Evolutionary conservation across 92 coral and sea anemone species (phyloP).

Genomic region (Heliopora coerulea): DNA sequence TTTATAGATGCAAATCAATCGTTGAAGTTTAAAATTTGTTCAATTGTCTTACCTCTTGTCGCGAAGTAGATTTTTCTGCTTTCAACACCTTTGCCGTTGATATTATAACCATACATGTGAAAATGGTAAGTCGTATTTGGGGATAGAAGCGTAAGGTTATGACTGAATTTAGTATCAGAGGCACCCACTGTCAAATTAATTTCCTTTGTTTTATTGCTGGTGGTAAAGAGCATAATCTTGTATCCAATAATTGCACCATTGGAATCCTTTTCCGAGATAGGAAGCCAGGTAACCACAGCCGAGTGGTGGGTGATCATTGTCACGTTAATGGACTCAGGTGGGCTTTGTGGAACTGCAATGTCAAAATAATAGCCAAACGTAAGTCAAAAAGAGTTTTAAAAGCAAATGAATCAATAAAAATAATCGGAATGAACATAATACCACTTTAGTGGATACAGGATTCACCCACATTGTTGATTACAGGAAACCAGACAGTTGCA

Average conservation of each 20-base stretch:
- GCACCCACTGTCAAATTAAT: background rate
- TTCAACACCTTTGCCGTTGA: slow-evolving; percentile 15
- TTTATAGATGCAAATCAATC: too few species aligned
- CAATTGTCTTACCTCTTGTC: slow-evolving; percentile 14
- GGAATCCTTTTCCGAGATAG: slow-evolving; percentile 18
- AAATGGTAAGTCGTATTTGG: slow-evolving; percentile 23
- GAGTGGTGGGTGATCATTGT: slow-evolving; percentile 26
- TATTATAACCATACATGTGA: slow-evolving; percentile 19
- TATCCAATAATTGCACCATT: slow-evolving; percentile 28
- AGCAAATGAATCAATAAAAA: background rate
- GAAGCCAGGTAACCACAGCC: background rate
- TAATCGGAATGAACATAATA: too few species aligned
- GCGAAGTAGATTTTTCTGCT: background rate
- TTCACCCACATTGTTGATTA: too few species aligned
- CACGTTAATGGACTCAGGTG: slow-evolving; percentile 25
- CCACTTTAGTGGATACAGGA: too few species aligned
- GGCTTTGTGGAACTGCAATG: slow-evolving; percentile 8
- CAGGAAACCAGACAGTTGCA: background rate
- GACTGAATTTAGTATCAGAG: slow-evolving; percentile 13
- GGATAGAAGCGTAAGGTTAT: background rate
- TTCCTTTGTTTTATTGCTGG: background rate
- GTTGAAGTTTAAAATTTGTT: too few species aligned
- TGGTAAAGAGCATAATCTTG: background rate
- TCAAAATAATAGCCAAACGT: too few species aligned
- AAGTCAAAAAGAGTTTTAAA: too few species aligned